A percentile compares a stretch with the other conserved stretches of the same genome.
Evolutionary conservation across 2,797 vertebrate genomes (phyloP).

Genomic region (Sorex maritimensis): DNA sequence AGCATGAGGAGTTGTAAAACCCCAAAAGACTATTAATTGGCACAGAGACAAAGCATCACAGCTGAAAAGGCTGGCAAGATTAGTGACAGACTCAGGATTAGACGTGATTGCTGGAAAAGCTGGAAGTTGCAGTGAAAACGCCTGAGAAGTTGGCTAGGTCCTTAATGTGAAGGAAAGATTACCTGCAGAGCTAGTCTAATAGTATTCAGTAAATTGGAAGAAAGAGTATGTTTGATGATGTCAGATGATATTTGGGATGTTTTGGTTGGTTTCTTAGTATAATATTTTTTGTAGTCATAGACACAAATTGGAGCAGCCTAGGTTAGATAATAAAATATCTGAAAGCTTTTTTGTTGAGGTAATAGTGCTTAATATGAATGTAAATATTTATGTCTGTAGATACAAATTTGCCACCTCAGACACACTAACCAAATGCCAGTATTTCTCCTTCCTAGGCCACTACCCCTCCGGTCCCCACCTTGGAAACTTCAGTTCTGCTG

Average conservation of each 20-base stretch:
- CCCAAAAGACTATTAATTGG: background rate
- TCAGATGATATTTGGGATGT: conserved; percentile 39
- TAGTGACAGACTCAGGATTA: no score
- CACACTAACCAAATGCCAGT: no score
- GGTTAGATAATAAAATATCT: background rate
- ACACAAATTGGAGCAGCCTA: conserved; percentile 41
- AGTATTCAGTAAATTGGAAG: background rate
- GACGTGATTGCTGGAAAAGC: background rate
- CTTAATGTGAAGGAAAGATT: background rate
- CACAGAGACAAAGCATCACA: background rate
- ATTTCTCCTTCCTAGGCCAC: no score
- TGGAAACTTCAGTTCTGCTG: no score
- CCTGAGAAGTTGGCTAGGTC: background rate
- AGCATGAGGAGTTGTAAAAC: background rate
- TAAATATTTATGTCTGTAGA: no score
- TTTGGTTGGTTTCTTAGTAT: background rate
- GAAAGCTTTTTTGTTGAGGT: background rate
- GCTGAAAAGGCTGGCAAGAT: background rate
- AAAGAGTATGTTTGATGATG: background rate
- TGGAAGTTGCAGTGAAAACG: background rate
- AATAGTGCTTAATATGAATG: background rate
- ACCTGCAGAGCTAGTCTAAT: background rate
- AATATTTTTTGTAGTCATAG: conserved; percentile 26
- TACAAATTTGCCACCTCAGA: no score
- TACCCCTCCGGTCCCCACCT: no score